phyloP scores from a whole-genome alignment of 2,113 vertebrate species.

The Hippocampus comes region DNA sequence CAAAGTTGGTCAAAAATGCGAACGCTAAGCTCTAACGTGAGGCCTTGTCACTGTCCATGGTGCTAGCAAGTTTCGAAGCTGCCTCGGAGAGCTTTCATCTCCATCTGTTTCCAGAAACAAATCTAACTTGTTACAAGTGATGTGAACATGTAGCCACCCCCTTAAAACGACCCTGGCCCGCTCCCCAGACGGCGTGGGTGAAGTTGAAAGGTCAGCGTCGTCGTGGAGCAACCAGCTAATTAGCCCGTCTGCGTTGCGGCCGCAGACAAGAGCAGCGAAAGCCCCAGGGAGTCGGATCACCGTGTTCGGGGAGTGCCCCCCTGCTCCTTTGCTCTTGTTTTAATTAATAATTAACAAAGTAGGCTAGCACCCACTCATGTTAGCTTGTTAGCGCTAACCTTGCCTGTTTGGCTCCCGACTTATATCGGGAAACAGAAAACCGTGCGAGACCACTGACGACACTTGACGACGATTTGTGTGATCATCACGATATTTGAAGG shows the following conservation, averaged over 20 bases:
- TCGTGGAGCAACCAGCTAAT: constrained; percentile 78
- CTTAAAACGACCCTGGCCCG: constrained; percentile 25
- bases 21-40: too few species aligned
- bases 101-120: too few species aligned
- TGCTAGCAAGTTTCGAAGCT: too few species aligned
- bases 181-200: constrained; percentile 65
- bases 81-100: too few species aligned
- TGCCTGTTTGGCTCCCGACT: not conserved
- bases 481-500: too few species aligned
- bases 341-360: constrained; percentile 77
- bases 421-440: too few species aligned
- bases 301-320: constrained; percentile 57
- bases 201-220: constrained; percentile 73
- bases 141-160: constrained; percentile 38
- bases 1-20: too few species aligned
- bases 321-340: constrained; percentile 62
- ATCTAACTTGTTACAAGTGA: not conserved
- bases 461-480: too few species aligned
- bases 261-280: constrained; percentile 39
- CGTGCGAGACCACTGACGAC: too few species aligned
- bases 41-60: too few species aligned
- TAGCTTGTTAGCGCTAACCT: constrained; percentile 24
- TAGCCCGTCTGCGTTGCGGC: constrained; percentile 68
- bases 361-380: not conserved
- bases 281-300: constrained; percentile 59